Percentiles rank a stretch among this genome's conserved stretches.
phyloP scores from a whole-genome alignment of 1,140 invertebrate genomes.

The Episyrphus balteatus region DNA sequence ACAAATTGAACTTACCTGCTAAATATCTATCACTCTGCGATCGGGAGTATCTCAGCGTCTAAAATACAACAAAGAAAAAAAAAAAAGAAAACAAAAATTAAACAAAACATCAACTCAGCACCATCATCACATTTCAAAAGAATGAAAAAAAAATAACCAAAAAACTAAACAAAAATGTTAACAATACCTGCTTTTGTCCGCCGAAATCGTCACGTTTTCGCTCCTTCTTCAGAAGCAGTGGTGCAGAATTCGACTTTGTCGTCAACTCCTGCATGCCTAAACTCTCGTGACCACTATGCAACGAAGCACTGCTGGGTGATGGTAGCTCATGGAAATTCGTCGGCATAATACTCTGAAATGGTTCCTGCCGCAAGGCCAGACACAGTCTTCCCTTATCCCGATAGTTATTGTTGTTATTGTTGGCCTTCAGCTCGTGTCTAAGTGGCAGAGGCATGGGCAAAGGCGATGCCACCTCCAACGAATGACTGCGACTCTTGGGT shows the following conservation, averaged over 20 bases:
- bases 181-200: slow-evolving; percentile 26
- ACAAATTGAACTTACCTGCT: slow-evolving; percentile 39
- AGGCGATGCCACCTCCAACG: slow-evolving; percentile 16
- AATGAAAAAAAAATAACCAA: neutral
- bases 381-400: slow-evolving; percentile 23
- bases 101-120: neutral
- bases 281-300: slow-evolving; percentile 30
- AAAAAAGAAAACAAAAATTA: slow-evolving; percentile 1
- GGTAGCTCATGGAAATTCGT: slow-evolving; percentile 30
- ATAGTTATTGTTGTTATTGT: slow-evolving; percentile 15
- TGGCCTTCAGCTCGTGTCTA: slow-evolving; percentile 8
- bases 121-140: neutral
- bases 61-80: slow-evolving; percentile 7
- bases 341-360: slow-evolving; percentile 28
- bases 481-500: slow-evolving; percentile 24
- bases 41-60: slow-evolving; percentile 37
- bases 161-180: neutral
- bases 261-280: slow-evolving; percentile 27
- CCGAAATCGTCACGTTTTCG: slow-evolving; percentile 26
- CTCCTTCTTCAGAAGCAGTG: slow-evolving; percentile 31
- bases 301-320: slow-evolving; percentile 32
- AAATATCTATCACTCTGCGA: slow-evolving; percentile 44
- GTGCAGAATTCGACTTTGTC: slow-evolving; percentile 35
- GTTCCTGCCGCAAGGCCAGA: slow-evolving; percentile 25
- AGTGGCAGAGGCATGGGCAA: slow-evolving; percentile 2